Evolutionary conservation across 2,113 vertebrate species (phyloP).

Genomic region (Emydocephalus ijimae): DNA sequence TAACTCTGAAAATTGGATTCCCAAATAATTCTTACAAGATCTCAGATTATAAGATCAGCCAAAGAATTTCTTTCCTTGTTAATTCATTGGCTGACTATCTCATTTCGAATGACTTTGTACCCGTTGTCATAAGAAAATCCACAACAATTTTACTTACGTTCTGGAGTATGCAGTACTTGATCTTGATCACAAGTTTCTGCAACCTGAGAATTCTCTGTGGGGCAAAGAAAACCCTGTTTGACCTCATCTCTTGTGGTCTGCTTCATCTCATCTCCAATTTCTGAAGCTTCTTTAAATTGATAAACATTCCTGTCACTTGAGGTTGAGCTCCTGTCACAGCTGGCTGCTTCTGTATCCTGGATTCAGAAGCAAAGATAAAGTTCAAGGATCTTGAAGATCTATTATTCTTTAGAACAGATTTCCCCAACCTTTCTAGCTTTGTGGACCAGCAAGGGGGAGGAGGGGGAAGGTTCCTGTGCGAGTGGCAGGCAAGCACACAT

Average conservation of each 20-base stretch:
- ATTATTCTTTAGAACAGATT: background rate
- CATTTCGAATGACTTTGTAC: background rate
- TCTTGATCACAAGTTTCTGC: background rate
- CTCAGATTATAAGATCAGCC: too few species aligned
- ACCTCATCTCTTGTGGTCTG: background rate
- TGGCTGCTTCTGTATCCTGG: background rate
- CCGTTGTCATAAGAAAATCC: background rate
- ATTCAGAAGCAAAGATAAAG: background rate
- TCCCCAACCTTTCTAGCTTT: background rate
- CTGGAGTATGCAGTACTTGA: background rate
- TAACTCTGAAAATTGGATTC: background rate
- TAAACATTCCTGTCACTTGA: background rate
- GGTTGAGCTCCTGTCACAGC: background rate
- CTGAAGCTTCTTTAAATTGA: background rate
- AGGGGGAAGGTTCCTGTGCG: background rate
- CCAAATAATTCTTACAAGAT: background rate
- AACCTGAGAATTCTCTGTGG: background rate
- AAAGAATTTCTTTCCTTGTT: background rate
- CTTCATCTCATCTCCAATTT: background rate
- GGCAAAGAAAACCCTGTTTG: background rate
- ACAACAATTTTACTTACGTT: background rate
- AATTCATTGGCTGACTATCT: background rate
- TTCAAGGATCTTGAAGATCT: background rate
- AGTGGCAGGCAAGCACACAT: background rate
- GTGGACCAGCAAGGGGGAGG: background rate